Conservation (phyloP, 2,888 invertebrate species). For the Chalcis sispes region DNA sequence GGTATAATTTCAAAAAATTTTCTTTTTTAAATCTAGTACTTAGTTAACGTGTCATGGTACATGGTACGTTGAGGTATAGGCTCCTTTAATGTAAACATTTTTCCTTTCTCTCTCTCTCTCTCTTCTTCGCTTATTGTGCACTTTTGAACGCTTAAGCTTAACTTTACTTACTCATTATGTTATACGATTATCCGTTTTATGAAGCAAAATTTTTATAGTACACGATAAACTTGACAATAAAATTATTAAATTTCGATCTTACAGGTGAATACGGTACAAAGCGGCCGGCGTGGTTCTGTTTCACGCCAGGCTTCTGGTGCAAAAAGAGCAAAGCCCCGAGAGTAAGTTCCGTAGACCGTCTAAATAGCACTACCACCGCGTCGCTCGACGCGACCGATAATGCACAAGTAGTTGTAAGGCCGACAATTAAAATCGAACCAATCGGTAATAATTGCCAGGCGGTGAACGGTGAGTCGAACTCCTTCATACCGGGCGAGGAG, state of each 20-base stretch:
- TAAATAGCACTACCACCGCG: slow-evolving; percentile 38
- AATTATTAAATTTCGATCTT: no score
- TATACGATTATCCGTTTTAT: no score
- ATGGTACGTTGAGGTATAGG: no score
- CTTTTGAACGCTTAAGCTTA: no score
- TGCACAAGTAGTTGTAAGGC: slow-evolving; percentile 30
- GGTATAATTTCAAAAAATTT: no score
- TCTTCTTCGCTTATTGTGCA: no score
- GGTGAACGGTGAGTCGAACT: slow-evolving; percentile 73
- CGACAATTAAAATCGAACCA: slow-evolving; percentile 33
- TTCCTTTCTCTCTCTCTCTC: no score
- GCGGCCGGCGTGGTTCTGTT: slow-evolving; percentile 85
- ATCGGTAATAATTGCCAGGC: slow-evolving; percentile 45
- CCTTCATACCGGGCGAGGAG: slow-evolving; percentile 77
- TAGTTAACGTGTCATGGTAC: no score
- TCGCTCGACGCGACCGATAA: slow-evolving; percentile 26
- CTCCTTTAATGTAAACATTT: no score
- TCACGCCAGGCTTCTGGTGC: slow-evolving; percentile 85
- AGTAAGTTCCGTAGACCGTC: slow-evolving; percentile 67
- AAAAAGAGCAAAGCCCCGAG: slow-evolving; percentile 73
- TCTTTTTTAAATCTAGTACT: not conserved
- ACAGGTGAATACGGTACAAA: slow-evolving; percentile 88
- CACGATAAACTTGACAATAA: no score
- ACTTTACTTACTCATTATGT: no score
- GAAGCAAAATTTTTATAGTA: no score